Evolutionary conservation across 2,888 invertebrate species (phyloP).

Genomic region (Himalopsyche anomala): DNA sequence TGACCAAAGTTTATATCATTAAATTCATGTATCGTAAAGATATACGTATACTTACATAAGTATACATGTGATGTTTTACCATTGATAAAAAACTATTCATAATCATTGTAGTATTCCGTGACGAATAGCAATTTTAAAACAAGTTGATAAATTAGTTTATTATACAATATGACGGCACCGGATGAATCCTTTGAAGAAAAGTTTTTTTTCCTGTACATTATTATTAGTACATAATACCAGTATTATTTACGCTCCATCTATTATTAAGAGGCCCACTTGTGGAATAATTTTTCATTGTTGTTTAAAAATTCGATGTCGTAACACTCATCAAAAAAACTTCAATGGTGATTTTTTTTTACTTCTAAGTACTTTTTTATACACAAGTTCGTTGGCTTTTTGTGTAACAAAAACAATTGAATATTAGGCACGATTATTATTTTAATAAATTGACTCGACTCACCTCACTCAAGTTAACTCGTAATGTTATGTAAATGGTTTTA

Average conservation of each 20-base stretch:
- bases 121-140: conserved; percentile 40
- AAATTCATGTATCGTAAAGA: too few relatives aligned
- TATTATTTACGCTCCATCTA: conserved; percentile 29
- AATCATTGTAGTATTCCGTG: conserved; percentile 25
- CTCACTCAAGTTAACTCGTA: not conserved
- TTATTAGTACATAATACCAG: conserved; percentile 20
- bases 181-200: conserved; percentile 31
- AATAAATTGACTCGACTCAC: conserved; percentile 16
- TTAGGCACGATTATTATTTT: not conserved
- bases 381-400: conserved; percentile 24
- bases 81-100: conserved; percentile 21
- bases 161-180: conserved; percentile 37
- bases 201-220: conserved; percentile 1
- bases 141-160: conserved; percentile 39
- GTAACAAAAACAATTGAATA: conserved; percentile 17
- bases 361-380: not conserved
- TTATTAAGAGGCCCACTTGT: conserved; percentile 22
- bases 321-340: conserved; percentile 1
- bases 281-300: conserved; percentile 34
- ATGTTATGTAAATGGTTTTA: not conserved
- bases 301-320: conserved; percentile 11
- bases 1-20: too few relatives aligned
- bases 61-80: not conserved
- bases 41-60: too few relatives aligned
- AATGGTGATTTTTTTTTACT: conserved; percentile 8